Evolutionary conservation across 2,888 invertebrate species (phyloP).

Genomic region (Octodonta nipae): DNA sequence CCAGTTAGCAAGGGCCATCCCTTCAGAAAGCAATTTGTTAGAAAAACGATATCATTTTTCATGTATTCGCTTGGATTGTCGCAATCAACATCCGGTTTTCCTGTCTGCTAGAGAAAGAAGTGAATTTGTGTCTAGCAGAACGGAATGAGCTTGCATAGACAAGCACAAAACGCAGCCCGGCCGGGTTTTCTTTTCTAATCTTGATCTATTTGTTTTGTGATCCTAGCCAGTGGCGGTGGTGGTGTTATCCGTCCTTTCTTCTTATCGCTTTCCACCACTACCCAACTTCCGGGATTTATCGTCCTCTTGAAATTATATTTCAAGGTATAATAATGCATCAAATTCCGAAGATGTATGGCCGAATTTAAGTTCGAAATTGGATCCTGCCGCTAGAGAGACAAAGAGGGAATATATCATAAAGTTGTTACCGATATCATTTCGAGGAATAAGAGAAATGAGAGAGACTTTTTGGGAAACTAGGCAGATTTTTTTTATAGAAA

Average conservation of each 20-base stretch:
- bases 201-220: constrained; percentile 39
- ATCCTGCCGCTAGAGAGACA: constrained; percentile 15
- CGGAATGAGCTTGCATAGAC: constrained; percentile 29
- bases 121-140: constrained; percentile 25
- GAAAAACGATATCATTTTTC: constrained; percentile 30
- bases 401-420: constrained; percentile 1
- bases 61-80: constrained; percentile 32
- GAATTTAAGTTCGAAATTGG: constrained; percentile 37
- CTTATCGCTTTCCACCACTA: constrained; percentile 33
- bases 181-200: constrained; percentile 28
- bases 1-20: no score
- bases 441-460: no score
- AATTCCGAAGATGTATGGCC: constrained; percentile 33
- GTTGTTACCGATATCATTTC: constrained; percentile 1
- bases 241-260: constrained; percentile 26
- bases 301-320: constrained; percentile 34
- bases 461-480: no score
- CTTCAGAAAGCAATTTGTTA: constrained; percentile 29
- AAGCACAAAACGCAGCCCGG: constrained; percentile 24
- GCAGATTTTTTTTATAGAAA: no score
- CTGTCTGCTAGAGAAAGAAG: constrained; percentile 31
- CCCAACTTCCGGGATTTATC: constrained; percentile 26
- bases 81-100: constrained; percentile 37
- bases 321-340: constrained; percentile 37
- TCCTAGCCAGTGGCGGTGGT: constrained; percentile 32